phyloP scores from a whole-genome alignment of 2,888 invertebrate genomes.

The Melipona beecheii region DNA sequence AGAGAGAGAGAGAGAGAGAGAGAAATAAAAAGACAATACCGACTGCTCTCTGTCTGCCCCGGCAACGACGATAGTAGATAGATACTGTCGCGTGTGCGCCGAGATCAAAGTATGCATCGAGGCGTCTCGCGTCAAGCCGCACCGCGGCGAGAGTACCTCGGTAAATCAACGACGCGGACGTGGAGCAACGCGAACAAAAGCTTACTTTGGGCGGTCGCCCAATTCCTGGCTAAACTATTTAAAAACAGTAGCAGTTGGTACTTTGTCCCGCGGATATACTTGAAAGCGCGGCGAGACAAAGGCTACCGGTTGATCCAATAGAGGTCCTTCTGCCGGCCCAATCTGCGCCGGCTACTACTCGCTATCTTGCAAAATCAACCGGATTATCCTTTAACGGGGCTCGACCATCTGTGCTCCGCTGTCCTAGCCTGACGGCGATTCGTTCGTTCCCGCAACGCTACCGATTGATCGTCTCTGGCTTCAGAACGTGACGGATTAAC shows the following conservation, averaged over 20 bases:
- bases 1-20: too few relatives aligned
- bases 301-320: constrained; percentile 65
- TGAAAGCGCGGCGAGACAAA: constrained; percentile 63
- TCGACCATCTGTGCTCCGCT: constrained; percentile 64
- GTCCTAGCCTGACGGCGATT: constrained; percentile 13
- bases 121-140: not conserved
- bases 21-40: too few relatives aligned
- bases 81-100: not conserved
- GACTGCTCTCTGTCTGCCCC: not conserved
- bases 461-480: constrained; percentile 4
- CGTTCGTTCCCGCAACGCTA: constrained; percentile 5
- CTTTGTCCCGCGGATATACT: constrained; percentile 63
- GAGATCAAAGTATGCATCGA: constrained; percentile 21
- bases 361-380: constrained; percentile 70
- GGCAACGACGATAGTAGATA: not conserved
- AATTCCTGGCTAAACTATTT: constrained; percentile 44
- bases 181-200: constrained; percentile 34
- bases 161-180: constrained; percentile 7
- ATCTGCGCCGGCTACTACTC: constrained; percentile 41
- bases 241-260: constrained; percentile 67
- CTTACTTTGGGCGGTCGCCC: constrained; percentile 7
- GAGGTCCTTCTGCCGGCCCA: constrained; percentile 63
- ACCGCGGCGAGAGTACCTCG: not conserved
- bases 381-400: constrained; percentile 67
- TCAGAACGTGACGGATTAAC: constrained; percentile 22